A percentile compares a stretch with the other conserved stretches of the same genome.
phyloP scores from a whole-genome alignment of 2,797 vertebrate genomes.

The Lophotriccus pileatus region DNA sequence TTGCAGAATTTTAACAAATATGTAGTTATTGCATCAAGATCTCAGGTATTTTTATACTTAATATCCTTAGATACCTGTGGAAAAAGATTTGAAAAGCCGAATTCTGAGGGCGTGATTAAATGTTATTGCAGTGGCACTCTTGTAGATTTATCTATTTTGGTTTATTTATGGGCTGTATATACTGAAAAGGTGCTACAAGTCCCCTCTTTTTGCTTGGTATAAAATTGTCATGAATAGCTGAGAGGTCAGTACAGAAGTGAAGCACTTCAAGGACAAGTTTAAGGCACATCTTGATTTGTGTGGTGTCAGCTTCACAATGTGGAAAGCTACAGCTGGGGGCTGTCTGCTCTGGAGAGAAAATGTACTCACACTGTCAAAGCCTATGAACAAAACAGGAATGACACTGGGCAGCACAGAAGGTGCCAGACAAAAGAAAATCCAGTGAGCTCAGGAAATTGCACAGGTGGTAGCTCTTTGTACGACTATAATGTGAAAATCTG shows the following conservation, averaged over 20 bases:
- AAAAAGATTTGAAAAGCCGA: neutral
- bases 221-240: neutral
- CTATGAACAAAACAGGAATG: neutral
- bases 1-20: neutral
- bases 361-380: constrained; percentile 25
- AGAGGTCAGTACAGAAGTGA: neutral
- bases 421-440: constrained; percentile 45
- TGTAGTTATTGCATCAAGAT: neutral
- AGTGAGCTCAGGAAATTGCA: constrained; percentile 33
- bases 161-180: neutral
- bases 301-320: constrained; percentile 4
- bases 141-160: neutral
- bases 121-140: neutral
- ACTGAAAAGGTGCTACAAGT: neutral
- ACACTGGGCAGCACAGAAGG: constrained; percentile 37
- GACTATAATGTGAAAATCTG: constrained; percentile 31
- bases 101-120: neutral
- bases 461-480: constrained; percentile 26
- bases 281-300: constrained; percentile 24
- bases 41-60: neutral
- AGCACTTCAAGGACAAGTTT: constrained; percentile 5
- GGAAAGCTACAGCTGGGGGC: constrained; percentile 23
- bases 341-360: constrained; percentile 34
- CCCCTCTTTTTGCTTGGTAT: neutral
- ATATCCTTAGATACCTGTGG: neutral